phyloP scores from a whole-genome alignment of 2,113 vertebrate genomes.

The Nerophis ophidion region DNA sequence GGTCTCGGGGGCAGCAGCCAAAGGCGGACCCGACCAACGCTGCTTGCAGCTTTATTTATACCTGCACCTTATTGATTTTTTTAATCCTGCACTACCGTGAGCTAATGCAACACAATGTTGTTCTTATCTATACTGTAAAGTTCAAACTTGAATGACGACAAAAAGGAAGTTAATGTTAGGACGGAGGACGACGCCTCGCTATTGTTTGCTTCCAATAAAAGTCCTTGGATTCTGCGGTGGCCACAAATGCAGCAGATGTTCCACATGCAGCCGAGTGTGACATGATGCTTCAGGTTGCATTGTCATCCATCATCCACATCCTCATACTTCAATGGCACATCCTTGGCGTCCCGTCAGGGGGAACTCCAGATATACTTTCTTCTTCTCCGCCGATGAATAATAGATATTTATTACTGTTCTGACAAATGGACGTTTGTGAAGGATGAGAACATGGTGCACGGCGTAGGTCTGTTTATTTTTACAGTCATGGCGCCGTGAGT shows the following conservation, averaged over 20 bases:
- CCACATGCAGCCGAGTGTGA: conserved; percentile 62
- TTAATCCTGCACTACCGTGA: no score
- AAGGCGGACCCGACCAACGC: no score
- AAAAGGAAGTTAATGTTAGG: conserved; percentile 12
- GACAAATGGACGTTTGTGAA: background rate
- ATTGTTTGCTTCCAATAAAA: conserved; percentile 27
- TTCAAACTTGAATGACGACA: no score
- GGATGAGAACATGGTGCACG: background rate
- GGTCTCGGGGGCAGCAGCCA: no score
- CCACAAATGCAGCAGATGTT: conserved; percentile 54
- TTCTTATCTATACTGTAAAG: no score
- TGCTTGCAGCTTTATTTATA: no score
- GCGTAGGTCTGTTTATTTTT: no score
- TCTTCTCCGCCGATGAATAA: background rate
- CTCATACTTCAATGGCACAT: conserved; percentile 44
- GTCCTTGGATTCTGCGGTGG: conserved; percentile 30
- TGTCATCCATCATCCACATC: conserved; percentile 48
- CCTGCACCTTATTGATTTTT: no score
- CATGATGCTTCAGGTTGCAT: conserved; percentile 51
- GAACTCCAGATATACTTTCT: background rate
- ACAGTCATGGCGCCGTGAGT: no score
- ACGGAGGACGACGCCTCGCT: conserved; percentile 30
- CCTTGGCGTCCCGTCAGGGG: conserved; percentile 35
- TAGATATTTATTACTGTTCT: no score
- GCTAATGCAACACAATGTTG: no score